A percentile compares a stretch with the other conserved stretches of the same genome.
These are phyloP conservation scores for Kryptopterus vitreolus DNA, from an alignment of 2,797 vertebrate genomes.

Conservation along the genomic window DNA sequence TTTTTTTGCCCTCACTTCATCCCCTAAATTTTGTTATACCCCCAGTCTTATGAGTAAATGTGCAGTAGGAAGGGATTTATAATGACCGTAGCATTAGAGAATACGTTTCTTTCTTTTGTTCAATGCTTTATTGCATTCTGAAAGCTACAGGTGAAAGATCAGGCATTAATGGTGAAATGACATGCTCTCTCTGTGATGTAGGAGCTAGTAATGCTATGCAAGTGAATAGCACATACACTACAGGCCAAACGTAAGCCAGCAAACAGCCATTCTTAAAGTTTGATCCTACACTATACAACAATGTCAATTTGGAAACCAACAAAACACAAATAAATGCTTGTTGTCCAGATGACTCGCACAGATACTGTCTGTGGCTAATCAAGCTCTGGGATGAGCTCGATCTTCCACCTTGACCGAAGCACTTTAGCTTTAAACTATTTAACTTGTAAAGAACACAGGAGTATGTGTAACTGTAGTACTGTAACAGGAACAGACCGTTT, in stretches of 20 bases:
- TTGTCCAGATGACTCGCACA: neutral
- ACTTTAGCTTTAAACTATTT: neutral
- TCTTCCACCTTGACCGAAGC: neutral
- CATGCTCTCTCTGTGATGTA: constrained; percentile 20
- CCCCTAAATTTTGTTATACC: constrained; percentile 55
- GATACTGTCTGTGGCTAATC: neutral
- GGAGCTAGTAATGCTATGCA: constrained; percentile 46
- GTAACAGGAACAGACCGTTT: neutral
- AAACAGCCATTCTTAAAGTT: neutral
- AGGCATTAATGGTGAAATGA: neutral
- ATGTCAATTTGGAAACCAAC: neutral
- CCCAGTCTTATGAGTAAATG: constrained; percentile 55
- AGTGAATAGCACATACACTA: constrained; percentile 32
- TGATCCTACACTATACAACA: neutral
- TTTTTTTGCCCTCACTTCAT: constrained; percentile 46
- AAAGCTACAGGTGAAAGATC: neutral
- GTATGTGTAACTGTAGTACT: neutral
- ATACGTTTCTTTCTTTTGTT: neutral
- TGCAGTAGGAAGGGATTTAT: constrained; percentile 34
- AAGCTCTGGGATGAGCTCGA: neutral
- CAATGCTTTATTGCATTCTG: constrained; percentile 9
- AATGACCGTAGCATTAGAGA: constrained; percentile 37
- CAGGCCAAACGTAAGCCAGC: constrained; percentile 10
- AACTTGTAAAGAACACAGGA: neutral
- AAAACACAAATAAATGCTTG: neutral